Conservation (phyloP, 2,797 vertebrate species). For the Tarsius wallacei region DNA sequence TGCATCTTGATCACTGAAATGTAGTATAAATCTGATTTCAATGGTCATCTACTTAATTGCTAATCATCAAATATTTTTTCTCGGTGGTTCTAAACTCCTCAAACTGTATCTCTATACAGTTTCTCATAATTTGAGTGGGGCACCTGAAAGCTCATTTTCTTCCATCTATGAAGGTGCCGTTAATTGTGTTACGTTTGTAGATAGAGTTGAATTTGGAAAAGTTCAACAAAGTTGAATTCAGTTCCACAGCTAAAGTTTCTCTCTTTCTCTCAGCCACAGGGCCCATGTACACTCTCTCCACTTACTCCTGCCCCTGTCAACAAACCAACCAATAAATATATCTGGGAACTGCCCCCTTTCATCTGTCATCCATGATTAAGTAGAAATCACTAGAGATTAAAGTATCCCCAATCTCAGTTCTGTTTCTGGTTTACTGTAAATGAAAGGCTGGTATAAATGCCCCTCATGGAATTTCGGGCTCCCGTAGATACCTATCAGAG, state of each 20-base stretch:
- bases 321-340: background rate
- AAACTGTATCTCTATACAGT: background rate
- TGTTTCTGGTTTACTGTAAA: conserved; percentile 29
- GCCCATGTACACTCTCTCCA: background rate
- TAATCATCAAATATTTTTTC: conserved; percentile 20
- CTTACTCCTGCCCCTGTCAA: background rate
- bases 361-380: background rate
- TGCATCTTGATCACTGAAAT: background rate
- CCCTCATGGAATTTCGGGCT: background rate
- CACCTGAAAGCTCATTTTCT: background rate
- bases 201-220: background rate
- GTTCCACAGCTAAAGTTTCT: background rate
- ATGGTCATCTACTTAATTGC: background rate
- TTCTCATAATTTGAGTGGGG: conserved; percentile 4
- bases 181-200: background rate
- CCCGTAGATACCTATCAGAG: background rate
- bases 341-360: background rate
- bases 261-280: background rate
- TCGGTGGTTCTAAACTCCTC: background rate
- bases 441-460: background rate
- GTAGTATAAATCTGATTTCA: background rate
- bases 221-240: background rate
- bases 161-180: background rate
- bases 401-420: background rate
- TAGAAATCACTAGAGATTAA: conserved; percentile 53